Evolutionary conservation across 2,888 invertebrate species (phyloP).

Genomic region (Hofmannophila pseudospretella): DNA sequence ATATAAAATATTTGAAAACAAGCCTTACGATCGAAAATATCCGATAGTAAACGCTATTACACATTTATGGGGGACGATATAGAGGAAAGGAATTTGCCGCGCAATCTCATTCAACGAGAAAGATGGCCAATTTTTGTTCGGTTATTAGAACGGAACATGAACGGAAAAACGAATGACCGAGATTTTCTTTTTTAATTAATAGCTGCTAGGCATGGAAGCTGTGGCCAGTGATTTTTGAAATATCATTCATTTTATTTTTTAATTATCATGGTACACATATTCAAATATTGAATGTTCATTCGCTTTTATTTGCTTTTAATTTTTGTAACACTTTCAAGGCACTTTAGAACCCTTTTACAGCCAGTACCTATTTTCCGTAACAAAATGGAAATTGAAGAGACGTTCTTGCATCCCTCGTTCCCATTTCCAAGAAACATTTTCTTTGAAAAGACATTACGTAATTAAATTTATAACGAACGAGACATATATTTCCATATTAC

Average conservation of each 20-base stretch:
- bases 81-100: slow-evolving; percentile 28
- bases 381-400: no score
- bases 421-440: slow-evolving; percentile 6
- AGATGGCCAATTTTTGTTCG: slow-evolving; percentile 27
- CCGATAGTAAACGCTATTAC: slow-evolving; percentile 45
- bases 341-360: no score
- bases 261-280: no score
- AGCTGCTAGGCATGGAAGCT: slow-evolving; percentile 12
- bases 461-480: slow-evolving; percentile 30
- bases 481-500: slow-evolving; percentile 14
- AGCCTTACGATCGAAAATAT: slow-evolving; percentile 44
- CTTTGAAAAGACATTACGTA: slow-evolving; percentile 23
- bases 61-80: slow-evolving; percentile 42
- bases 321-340: no score
- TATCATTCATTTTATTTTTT: no score
- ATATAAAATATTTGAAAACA: slow-evolving; percentile 13
- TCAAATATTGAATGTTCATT: no score
- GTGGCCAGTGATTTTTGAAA: slow-evolving; percentile 9
- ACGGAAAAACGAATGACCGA: no score
- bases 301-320: no score
- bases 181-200: slow-evolving; percentile 29
- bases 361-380: no score
- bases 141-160: slow-evolving; percentile 25
- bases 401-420: no score
- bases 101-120: slow-evolving; percentile 17